Conservation (phyloP, 2,797 vertebrate species). For the Sebastes minor region DNA sequence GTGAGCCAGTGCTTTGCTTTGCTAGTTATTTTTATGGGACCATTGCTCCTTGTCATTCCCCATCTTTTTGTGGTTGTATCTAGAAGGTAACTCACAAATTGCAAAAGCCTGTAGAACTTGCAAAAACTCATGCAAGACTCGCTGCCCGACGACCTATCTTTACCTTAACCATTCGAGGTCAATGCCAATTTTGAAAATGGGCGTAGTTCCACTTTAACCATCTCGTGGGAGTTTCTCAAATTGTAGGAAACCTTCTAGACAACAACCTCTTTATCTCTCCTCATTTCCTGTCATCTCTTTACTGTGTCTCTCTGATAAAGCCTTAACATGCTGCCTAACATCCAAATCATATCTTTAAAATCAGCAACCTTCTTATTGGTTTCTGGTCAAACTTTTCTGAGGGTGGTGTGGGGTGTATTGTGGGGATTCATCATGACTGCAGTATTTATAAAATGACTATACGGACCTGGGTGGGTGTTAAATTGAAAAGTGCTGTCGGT, state of each 20-base stretch:
- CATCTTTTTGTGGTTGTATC: background rate
- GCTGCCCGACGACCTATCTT: too few relatives aligned
- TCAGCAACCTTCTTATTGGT: background rate
- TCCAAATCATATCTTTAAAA: background rate
- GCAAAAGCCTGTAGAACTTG: too few relatives aligned
- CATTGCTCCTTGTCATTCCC: background rate
- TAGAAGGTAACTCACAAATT: too few relatives aligned
- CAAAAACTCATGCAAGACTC: too few relatives aligned
- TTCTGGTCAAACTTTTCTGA: background rate
- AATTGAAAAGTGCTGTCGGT: background rate
- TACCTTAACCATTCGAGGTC: too few relatives aligned
- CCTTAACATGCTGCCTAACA: background rate
- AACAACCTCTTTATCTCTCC: too few relatives aligned
- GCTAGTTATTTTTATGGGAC: background rate
- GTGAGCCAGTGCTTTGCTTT: background rate
- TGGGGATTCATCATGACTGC: background rate
- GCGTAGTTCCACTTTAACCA: too few relatives aligned
- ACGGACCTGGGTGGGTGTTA: background rate
- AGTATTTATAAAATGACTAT: background rate
- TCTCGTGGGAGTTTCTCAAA: too few relatives aligned
- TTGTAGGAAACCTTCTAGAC: too few relatives aligned
- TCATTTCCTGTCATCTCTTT: background rate
- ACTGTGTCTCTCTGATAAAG: background rate
- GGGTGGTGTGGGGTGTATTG: background rate
- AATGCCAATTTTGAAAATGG: too few relatives aligned